Percentiles rank a stretch among this genome's conserved stretches.
Evolutionary conservation across 2,113 vertebrate genomes (phyloP).

Genomic region (Onychostruthus taczanowskii): DNA sequence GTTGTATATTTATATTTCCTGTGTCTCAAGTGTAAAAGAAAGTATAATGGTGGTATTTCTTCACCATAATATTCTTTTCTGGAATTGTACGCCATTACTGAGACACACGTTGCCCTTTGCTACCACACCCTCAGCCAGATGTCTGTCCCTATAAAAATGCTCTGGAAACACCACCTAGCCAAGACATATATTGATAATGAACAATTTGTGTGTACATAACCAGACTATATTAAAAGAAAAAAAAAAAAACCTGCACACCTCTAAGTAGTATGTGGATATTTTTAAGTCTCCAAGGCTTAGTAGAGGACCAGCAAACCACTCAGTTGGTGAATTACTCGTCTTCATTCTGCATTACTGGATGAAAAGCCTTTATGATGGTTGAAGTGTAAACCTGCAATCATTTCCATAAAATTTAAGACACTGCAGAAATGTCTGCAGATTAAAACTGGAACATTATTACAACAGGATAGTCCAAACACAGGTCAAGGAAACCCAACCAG

Average conservation of each 20-base stretch:
- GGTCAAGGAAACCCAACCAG: neutral
- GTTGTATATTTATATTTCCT: neutral
- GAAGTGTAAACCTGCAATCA: neutral
- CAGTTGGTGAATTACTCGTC: neutral
- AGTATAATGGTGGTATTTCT: neutral
- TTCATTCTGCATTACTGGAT: neutral
- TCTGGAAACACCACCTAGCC: neutral
- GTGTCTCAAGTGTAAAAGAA: neutral
- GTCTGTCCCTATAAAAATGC: neutral
- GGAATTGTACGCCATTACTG: neutral
- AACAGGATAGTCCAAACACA: neutral
- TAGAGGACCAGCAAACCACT: neutral
- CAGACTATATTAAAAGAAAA: neutral
- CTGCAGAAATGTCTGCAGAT: neutral
- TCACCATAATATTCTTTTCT: neutral
- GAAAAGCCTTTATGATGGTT: neutral
- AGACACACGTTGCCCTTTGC: neutral
- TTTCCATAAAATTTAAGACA: neutral
- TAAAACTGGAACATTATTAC: neutral
- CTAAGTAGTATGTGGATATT: neutral
- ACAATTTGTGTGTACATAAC: neutral
- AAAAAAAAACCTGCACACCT: neutral
- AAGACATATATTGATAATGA: neutral
- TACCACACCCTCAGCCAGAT: neutral
- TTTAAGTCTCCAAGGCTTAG: neutral